Conservation (phyloP, 1,140 invertebrate genomes). For the Calycopis cecrops region DNA sequence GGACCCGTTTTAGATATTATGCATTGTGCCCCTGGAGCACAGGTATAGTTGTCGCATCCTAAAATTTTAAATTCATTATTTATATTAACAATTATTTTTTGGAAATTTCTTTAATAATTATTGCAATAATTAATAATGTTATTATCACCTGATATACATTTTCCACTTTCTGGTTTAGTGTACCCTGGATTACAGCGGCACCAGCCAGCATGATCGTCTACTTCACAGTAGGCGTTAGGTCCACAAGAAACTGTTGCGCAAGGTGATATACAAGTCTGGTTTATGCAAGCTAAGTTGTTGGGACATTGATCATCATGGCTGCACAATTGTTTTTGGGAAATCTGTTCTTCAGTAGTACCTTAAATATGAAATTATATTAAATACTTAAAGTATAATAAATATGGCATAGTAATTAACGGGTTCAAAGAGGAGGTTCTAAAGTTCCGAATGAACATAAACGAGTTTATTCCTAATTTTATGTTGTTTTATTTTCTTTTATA, state of each 20-base stretch:
- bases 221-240: conserved; percentile 89
- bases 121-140: conserved; percentile 4
- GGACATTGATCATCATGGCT: conserved; percentile 85
- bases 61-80: conserved; percentile 23
- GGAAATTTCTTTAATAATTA: neutral
- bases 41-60: conserved; percentile 88
- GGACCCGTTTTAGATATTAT: conserved; percentile 90
- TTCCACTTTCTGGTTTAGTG: conserved; percentile 82
- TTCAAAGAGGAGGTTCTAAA: too few relatives aligned
- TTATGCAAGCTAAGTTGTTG: conserved; percentile 84
- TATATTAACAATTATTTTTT: neutral
- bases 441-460: too few relatives aligned
- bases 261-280: conserved; percentile 87
- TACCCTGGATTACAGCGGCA: conserved; percentile 91
- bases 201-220: conserved; percentile 91
- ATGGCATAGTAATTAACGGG: too few relatives aligned
- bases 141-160: conserved; percentile 84
- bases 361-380: conserved; percentile 30
- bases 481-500: too few relatives aligned
- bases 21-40: conserved; percentile 89
- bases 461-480: too few relatives aligned
- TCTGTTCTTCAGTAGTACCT: conserved; percentile 47
- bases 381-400: too few relatives aligned
- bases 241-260: conserved; percentile 87
- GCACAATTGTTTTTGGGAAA: conserved; percentile 76